Evolutionary conservation across 2,113 vertebrate genomes (phyloP), one percentile per base, ranked within the genome.

Genomic region (Sciurus niger): DNA sequence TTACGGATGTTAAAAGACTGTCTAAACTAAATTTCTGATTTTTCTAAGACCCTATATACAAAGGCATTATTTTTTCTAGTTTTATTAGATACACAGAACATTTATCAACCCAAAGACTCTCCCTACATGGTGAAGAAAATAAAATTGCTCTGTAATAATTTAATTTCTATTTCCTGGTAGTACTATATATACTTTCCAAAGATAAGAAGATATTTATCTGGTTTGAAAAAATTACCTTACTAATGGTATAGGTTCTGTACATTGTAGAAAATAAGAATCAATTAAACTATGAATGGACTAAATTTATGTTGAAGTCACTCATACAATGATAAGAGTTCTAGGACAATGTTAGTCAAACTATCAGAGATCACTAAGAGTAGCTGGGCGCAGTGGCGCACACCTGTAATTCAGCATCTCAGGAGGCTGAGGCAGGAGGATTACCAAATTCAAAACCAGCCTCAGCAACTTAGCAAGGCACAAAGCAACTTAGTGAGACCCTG

Each of bases 211-310:
- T 55, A 83, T 46, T 90, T 48, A 67, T 24, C 53, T 73, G 43
- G 73, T 77, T 95, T 53, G 12, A 43, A 43, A 83, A 94, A 89
- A 95, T 55, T 63, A 86, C 58, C 82, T 70, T 90, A 74, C 58
- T 34, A 55, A 10, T n/a, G 51, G 58, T 32, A 84, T 13, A 70
- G 46, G 34, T 92, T 93, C 87, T 77, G 87, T 79, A 46, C 46
- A n/a, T 83, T 86, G 53, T 40, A 92, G 68, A 90, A 95, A 92
- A 91, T 40, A 84, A 96, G 73, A 94, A 93, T 4, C 16, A 89
- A 58, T 51, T 87, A 24, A 89, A 80, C 58, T 91, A 51, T 43
- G 24, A 90, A 78, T 60, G 43, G 73, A 51, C 14, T 86, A 96
- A 85, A 13, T 73, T 32, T 55, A 90, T 10, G 30, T 18, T 79